Evolutionary conservation across 2,888 invertebrate species (phyloP).

Genomic region (Drosophila quinaria): DNA sequence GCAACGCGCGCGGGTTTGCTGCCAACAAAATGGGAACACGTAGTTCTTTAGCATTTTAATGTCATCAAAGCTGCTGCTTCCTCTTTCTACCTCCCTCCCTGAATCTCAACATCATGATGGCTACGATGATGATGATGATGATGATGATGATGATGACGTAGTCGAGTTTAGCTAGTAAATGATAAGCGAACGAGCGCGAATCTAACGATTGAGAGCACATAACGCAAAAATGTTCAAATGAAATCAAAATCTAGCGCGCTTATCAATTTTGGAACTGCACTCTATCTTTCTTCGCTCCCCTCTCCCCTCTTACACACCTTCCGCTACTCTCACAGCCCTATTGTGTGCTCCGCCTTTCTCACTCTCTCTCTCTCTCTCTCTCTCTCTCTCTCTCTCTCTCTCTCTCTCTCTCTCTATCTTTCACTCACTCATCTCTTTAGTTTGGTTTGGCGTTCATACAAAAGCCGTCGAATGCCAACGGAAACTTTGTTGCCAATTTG

Average conservation of each 20-base stretch:
- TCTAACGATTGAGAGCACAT: conserved; percentile 25
- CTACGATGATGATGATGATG: not conserved
- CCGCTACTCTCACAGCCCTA: not conserved
- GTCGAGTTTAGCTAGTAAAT: conserved; percentile 22
- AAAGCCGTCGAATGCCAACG: conserved; percentile 40
- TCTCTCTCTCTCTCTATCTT: not conserved
- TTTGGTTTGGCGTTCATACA: conserved; percentile 13
- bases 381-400: not conserved
- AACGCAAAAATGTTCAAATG: conserved; percentile 35
- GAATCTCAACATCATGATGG: not conserved
- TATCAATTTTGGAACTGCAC: conserved; percentile 60
- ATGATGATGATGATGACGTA: conserved; percentile 5
- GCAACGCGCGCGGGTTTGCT: conserved; percentile 24
- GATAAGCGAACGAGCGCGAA: conserved; percentile 34
- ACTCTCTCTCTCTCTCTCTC: not conserved
- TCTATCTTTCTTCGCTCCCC: not conserved
- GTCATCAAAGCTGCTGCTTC: conserved; percentile 34
- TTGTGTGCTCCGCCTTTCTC: not conserved
- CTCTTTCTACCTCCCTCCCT: not conserved
- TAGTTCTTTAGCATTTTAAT: conserved; percentile 43
- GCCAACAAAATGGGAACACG: conserved; percentile 54
- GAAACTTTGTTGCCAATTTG: conserved; percentile 70
- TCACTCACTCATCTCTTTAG: not conserved
- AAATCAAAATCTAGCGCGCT: conserved; percentile 60
- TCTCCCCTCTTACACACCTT: not conserved